Evolutionary conservation across 35 echinoderm and acorn worm genomes (phyloP).

Genomic region (Heliocidaris tuberculata): DNA sequence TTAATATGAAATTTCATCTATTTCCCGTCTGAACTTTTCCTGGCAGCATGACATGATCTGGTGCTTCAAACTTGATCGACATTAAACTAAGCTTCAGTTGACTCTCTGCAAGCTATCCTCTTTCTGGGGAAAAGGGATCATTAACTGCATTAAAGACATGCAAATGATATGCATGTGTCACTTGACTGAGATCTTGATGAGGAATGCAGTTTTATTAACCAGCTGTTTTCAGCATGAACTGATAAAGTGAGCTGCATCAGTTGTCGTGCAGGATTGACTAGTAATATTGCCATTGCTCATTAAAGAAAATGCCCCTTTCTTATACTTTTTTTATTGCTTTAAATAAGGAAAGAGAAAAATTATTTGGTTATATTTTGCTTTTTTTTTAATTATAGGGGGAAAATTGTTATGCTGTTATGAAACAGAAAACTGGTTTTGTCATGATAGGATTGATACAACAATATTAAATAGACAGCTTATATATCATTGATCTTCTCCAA

Average conservation of each 20-base stretch:
- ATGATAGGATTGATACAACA: no score
- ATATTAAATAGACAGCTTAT: no score
- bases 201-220: background rate
- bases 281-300: background rate
- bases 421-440: no score
- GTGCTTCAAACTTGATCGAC: background rate
- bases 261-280: background rate
- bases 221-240: background rate
- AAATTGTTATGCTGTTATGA: no score
- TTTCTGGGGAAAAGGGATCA: background rate
- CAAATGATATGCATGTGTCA: background rate
- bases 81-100: background rate
- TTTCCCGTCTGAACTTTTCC: background rate
- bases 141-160: background rate
- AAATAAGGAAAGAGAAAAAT: no score
- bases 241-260: background rate
- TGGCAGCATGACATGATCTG: background rate
- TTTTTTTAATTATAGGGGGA: no score
- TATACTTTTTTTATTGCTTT: background rate
- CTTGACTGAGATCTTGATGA: background rate
- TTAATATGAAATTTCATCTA: constrained; percentile 9
- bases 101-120: background rate
- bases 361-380: no score
- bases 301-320: background rate
- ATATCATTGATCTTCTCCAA: no score